Percentiles rank a stretch among this genome's conserved stretches.
Conservation (phyloP, 1,140 invertebrate species). For the Bombus cullumanus region DNA sequence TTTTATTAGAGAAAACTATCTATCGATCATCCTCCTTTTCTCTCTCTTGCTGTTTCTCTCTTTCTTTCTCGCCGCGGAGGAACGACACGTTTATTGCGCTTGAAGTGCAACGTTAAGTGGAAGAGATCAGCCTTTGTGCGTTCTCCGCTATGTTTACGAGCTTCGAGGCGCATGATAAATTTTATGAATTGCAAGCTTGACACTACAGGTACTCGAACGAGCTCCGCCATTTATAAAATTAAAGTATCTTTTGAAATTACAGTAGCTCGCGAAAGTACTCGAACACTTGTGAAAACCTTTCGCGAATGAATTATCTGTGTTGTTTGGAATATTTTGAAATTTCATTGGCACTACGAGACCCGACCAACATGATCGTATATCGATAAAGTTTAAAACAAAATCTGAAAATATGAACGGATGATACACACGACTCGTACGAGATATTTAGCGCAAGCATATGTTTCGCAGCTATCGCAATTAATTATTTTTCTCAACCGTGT, state of each 20-base stretch:
- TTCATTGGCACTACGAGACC: no score
- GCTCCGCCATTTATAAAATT: background rate
- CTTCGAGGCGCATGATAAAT: background rate
- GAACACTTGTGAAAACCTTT: background rate
- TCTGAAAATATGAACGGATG: no score
- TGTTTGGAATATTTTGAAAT: no score
- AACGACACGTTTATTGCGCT: conserved; percentile 50
- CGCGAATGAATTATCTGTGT: no score
- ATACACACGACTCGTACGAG: no score
- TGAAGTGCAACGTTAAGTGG: conserved; percentile 48
- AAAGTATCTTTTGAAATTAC: background rate
- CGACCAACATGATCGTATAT: no score
- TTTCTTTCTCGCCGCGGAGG: background rate
- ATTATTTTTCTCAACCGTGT: no score
- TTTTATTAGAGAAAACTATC: conserved; percentile 9
- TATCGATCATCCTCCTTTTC: background rate
- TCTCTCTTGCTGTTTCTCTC: background rate
- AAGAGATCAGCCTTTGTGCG: conserved; percentile 48
- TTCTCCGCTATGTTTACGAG: background rate
- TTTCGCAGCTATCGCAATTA: no score
- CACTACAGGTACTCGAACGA: background rate
- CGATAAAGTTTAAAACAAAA: no score
- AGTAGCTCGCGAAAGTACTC: no score
- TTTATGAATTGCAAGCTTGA: background rate
- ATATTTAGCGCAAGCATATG: no score